phyloP scores from a whole-genome alignment of 2,888 invertebrate genomes.

The Lasius fuliginosus region DNA sequence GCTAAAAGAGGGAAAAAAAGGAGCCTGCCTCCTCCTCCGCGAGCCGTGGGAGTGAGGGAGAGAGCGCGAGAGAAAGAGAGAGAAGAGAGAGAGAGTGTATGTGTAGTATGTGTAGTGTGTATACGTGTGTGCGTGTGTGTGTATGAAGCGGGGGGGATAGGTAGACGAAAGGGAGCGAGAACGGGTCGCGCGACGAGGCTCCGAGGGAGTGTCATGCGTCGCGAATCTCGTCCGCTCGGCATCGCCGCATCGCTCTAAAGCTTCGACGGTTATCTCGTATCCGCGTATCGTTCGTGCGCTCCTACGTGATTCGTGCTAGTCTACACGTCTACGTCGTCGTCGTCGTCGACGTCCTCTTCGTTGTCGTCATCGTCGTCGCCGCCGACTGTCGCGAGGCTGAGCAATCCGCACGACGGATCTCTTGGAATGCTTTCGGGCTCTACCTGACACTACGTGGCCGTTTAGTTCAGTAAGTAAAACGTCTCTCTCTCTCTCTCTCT shows the following conservation, averaged over 20 bases:
- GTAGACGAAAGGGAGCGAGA: slow-evolving; percentile 63
- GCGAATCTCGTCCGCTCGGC: slow-evolving; percentile 71
- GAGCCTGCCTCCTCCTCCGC: slow-evolving; percentile 64
- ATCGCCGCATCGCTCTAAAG: slow-evolving; percentile 55
- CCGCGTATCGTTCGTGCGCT: not conserved
- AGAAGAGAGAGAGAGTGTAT: not conserved
- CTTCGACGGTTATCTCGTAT: not conserved
- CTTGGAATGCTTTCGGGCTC: slow-evolving; percentile 66
- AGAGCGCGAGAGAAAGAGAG: slow-evolving; percentile 35
- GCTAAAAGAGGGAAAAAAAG: slow-evolving; percentile 70
- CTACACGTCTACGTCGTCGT: slow-evolving; percentile 31
- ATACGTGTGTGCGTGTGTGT: not conserved
- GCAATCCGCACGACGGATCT: slow-evolving; percentile 54
- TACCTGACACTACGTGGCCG: slow-evolving; percentile 67
- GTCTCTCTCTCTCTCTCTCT: slow-evolving; percentile 59
- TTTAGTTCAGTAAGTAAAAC: slow-evolving; percentile 80
- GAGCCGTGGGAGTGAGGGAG: slow-evolving; percentile 67
- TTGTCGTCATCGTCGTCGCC: not conserved
- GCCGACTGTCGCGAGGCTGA: slow-evolving; percentile 48
- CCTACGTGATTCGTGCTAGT: not conserved
- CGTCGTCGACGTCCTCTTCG: not conserved
- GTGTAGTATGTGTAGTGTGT: not conserved
- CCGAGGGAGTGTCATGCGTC: slow-evolving; percentile 82
- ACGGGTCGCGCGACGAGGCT: slow-evolving; percentile 55
- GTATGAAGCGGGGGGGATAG: not conserved